Conservation (phyloP, 2,113 vertebrate genomes). For the Brachypodius melanocephalos region DNA sequence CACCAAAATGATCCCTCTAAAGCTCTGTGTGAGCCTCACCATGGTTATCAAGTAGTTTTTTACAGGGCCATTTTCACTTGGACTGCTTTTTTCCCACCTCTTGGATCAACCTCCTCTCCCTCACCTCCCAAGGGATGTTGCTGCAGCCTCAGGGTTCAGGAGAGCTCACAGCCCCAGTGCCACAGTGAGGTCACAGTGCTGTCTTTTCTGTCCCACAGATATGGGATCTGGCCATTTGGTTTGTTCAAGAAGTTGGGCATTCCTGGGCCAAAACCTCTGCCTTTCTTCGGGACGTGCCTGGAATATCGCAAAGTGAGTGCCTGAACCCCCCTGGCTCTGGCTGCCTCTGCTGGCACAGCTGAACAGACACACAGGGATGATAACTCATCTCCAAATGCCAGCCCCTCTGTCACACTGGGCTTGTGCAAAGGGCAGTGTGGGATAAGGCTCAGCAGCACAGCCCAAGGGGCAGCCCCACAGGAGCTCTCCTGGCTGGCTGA, state of each 20-base stretch:
- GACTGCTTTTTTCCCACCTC: not conserved
- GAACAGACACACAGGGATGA: fast-evolving
- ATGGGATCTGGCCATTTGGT: constrained; percentile 73
- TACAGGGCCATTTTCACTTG: not conserved
- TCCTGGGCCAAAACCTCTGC: constrained; percentile 77
- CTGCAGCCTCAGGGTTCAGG: not conserved
- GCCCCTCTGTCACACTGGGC: not conserved
- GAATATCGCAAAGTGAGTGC: constrained; percentile 71
- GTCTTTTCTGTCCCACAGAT: constrained; percentile 62
- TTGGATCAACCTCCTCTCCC: not conserved
- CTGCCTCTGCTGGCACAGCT: not conserved
- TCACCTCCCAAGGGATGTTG: not conserved
- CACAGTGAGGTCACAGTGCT: fast-evolving
- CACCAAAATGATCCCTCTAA: not conserved
- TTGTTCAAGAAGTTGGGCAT: constrained; percentile 79
- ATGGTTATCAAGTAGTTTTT: not conserved
- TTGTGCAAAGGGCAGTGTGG: not conserved
- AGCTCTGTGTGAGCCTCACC: not conserved
- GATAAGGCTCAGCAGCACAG: not conserved
- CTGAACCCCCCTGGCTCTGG: not conserved
- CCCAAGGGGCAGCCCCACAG: fast-evolving
- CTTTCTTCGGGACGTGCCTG: constrained; percentile 75
- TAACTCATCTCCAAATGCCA: not conserved
- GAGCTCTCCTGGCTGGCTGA: not conserved
- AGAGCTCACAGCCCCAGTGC: fast-evolving